Base-by-base conservation (phyloP, 2,113 vertebrate species). In the Aplodontia rufa region DNA sequence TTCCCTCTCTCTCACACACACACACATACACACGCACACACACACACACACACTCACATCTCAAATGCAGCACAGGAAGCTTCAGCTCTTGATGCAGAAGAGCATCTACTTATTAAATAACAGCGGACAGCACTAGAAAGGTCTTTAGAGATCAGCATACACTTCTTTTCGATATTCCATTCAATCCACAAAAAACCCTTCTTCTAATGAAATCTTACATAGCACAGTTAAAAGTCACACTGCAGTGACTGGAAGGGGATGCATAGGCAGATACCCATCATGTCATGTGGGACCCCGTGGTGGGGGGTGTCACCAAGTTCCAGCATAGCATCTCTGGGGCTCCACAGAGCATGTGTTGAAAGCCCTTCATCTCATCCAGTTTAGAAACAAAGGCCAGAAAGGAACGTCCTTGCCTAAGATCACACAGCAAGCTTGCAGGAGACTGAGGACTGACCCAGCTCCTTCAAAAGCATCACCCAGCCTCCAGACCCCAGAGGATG, bases 381-480 rank as follows among this genome's bases (percentile, higher is more conserved):
- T 55, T 45, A 93, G 64, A 74, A 82, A 12, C 47, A 0, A 1
- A 37, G 20, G 6, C 47, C 53, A 49, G 30, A 91, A 83, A 55
- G 8, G 55, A 10, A 1, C 0, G 0, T 30, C 55, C 55, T n/a
- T 49, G 42, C 17, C 30, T 26, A 2, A 72, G 2, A 2, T 84
- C 64, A 86, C 82, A 53, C 40, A 62, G 42, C 49, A 37, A 24
- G 35, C 8, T 49, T 51, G 45, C 0, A 19, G n/a, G 60, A 74
- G 9, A 40, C 1, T 0, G 1, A 60, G 14, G 3, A 10, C 8
- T 0, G 1, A n/a, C 10, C 28, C 0, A 1, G n/a, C 7, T 60
- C 9, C n/a, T 42, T 12, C 6, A 12, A 1, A 6, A 3, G 8
- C 0, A 0, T 26, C 49, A 28, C 0, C 0, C 19, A 19, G 13